Evolutionary conservation across 2,113 vertebrate species (phyloP).

Genomic region (Hippopotamus amphibius): DNA sequence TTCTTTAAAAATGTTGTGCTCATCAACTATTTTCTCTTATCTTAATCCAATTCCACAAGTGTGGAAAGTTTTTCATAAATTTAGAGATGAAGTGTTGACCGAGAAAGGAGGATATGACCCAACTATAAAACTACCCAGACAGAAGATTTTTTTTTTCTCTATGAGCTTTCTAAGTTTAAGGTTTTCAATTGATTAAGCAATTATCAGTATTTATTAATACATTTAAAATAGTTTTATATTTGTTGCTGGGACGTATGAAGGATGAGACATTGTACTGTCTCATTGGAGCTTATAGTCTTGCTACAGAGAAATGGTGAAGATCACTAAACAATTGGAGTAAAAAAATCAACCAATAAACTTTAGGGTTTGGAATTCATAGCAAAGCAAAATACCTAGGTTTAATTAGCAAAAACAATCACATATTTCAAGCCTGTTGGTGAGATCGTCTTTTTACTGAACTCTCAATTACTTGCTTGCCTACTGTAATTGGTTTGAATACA

Average conservation of each 20-base stretch:
- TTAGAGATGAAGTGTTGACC: slow-evolving; percentile 38
- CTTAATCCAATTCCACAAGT: slow-evolving; percentile 61
- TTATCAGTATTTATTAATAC: neutral
- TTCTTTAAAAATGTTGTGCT: slow-evolving; percentile 54
- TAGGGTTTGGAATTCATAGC: neutral
- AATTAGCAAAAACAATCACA: neutral
- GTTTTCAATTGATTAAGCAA: neutral
- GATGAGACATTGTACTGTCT: neutral
- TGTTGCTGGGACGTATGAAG: neutral
- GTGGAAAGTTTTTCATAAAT: slow-evolving; percentile 39
- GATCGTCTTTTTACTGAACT: neutral
- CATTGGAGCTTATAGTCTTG: neutral
- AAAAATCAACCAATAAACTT: neutral
- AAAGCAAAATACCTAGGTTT: neutral
- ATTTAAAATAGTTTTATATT: neutral
- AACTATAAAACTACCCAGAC: neutral
- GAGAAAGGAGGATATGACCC: slow-evolving; percentile 30
- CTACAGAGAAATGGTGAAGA: neutral
- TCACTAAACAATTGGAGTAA: neutral
- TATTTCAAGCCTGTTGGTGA: neutral
- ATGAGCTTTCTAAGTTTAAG: slow-evolving; percentile 45
- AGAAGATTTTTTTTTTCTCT: neutral
- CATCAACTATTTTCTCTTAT: slow-evolving; percentile 67
- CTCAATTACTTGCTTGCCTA: neutral
- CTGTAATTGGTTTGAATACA: neutral